Percentiles rank a stretch among this genome's conserved stretches.
Conservation (phyloP, 2,797 vertebrate species). For the Aeoliscus strigatus region DNA sequence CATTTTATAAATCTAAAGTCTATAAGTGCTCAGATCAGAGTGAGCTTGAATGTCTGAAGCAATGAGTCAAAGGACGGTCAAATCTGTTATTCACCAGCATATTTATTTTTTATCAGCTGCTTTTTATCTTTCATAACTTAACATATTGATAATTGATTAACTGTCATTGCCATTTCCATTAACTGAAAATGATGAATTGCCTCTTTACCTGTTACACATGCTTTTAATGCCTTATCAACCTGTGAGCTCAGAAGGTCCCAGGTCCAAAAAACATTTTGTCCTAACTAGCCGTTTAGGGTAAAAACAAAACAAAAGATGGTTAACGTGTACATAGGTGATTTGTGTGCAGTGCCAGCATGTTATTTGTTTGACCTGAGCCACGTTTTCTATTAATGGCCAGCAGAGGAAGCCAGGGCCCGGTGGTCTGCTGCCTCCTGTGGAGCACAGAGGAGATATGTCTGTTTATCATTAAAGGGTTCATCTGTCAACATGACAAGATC, state of each 20-base stretch:
- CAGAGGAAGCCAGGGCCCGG: slow-evolving; percentile 41
- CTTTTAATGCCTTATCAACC: slow-evolving; percentile 21
- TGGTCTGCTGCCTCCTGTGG: slow-evolving; percentile 23
- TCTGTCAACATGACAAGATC: slow-evolving; percentile 72
- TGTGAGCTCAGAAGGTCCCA: slow-evolving; percentile 14
- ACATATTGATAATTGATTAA: too few species aligned
- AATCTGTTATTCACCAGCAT: too few species aligned
- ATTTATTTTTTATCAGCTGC: too few species aligned
- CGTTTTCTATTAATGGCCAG: slow-evolving; percentile 29
- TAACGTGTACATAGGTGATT: slow-evolving; percentile 11
- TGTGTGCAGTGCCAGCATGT: slow-evolving; percentile 26
- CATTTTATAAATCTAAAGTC: too few species aligned
- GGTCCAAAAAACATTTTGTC: slow-evolving; percentile 49
- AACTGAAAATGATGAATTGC: neutral
- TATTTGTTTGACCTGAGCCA: slow-evolving; percentile 51
- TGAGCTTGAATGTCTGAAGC: too few species aligned
- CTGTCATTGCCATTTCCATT: neutral
- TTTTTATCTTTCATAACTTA: too few species aligned
- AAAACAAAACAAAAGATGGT: slow-evolving; percentile 15
- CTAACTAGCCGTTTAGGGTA: slow-evolving; percentile 8
- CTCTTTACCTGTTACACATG: too few species aligned
- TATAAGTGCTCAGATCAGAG: too few species aligned
- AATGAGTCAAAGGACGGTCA: too few species aligned
- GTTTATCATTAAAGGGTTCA: slow-evolving; percentile 56
- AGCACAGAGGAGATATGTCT: slow-evolving; percentile 38